These are phyloP conservation scores for Anas georgica DNA, from an alignment of 2,797 vertebrate species.

Conservation along the genomic window DNA sequence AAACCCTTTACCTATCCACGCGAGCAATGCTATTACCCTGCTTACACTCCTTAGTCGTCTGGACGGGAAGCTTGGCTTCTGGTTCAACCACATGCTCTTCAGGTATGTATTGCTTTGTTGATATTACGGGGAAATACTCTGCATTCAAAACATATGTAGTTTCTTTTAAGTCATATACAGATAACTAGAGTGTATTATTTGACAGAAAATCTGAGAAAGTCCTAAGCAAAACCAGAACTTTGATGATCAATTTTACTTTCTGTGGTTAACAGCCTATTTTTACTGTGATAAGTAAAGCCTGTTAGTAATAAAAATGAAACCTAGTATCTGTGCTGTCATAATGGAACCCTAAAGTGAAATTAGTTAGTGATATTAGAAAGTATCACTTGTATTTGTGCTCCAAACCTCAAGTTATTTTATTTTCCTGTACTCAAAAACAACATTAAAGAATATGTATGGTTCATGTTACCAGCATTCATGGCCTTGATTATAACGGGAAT, in stretches of 20 bases:
- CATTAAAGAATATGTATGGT: neutral
- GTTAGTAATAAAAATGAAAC: constrained; percentile 63
- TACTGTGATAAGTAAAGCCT: constrained; percentile 41
- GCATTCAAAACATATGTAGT: neutral
- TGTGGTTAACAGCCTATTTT: constrained; percentile 55
- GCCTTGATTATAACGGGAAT: constrained; percentile 14
- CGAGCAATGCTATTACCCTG: neutral
- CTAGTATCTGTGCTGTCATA: constrained; percentile 30
- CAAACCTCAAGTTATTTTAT: constrained; percentile 49
- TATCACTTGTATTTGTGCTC: constrained; percentile 39
- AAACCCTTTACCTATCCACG: neutral
- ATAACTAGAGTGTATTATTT: constrained; percentile 13
- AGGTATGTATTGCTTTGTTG: constrained; percentile 20
- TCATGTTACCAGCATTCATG: neutral
- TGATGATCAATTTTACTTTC: constrained; percentile 46
- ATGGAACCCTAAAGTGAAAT: constrained; percentile 54
- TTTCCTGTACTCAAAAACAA: constrained; percentile 29
- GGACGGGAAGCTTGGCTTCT: neutral
- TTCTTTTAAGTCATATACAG: constrained; percentile 4
- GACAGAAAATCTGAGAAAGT: constrained; percentile 10
- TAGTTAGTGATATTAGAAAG: constrained; percentile 53
- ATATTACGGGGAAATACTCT: neutral
- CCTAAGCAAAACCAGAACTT: constrained; percentile 57
- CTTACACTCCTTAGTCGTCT: neutral
- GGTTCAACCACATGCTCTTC: neutral